Percentiles rank a stretch among this genome's conserved stretches.
These are phyloP conservation scores for Pardalotus punctatus DNA, from an alignment of 2,113 vertebrate genomes.

Conservation along the genomic window DNA sequence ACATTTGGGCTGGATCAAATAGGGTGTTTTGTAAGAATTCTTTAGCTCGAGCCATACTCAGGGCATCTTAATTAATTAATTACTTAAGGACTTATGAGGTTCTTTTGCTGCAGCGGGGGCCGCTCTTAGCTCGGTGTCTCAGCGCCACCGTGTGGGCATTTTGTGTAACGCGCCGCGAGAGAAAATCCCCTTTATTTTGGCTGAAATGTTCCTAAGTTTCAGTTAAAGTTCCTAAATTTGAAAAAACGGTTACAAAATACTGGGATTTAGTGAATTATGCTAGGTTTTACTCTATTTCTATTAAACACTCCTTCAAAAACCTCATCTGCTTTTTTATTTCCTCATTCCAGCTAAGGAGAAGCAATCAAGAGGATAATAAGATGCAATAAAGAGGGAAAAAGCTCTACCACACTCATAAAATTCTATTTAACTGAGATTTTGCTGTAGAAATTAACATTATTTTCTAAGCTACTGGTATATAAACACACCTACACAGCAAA, in stretches of 20 bases:
- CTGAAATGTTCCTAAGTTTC: background rate
- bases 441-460: background rate
- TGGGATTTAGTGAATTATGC: background rate
- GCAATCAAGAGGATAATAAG: background rate
- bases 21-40: background rate
- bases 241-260: background rate
- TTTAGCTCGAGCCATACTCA: background rate
- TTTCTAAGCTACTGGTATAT: background rate
- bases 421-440: background rate
- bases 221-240: background rate
- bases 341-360: background rate
- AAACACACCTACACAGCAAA: background rate
- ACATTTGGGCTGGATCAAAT: background rate
- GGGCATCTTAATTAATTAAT: background rate
- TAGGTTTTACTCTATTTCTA: background rate
- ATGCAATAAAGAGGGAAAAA: background rate
- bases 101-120: rapidly evolving
- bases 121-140: conserved; percentile 26
- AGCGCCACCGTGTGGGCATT: conserved; percentile 69
- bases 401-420: background rate
- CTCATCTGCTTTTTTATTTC: background rate
- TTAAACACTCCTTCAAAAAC: background rate
- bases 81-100: rapidly evolving
- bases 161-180: background rate
- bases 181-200: background rate